Conservation (phyloP, 2,888 invertebrate genomes). For the Acleris sparsana region DNA sequence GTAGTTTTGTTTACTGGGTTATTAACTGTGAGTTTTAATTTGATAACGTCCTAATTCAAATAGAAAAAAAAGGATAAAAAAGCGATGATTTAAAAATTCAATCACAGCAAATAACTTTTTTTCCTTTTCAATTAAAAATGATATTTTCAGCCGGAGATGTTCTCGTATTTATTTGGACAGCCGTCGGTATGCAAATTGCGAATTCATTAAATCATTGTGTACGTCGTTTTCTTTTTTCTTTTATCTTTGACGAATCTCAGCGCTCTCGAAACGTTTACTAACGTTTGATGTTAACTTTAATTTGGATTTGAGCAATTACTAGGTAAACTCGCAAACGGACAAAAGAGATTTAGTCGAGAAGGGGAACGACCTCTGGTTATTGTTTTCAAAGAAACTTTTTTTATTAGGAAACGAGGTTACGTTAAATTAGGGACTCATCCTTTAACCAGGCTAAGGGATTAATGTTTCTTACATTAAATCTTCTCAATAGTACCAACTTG, state of each 20-base stretch:
- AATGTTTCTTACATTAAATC: too few relatives aligned
- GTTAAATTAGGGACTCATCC: too few relatives aligned
- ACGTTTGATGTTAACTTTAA: conserved; percentile 29
- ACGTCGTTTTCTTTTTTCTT: conserved; percentile 59
- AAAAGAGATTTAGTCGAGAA: not conserved
- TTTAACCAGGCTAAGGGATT: too few relatives aligned
- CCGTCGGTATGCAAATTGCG: conserved; percentile 78
- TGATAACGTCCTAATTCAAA: conserved; percentile 53
- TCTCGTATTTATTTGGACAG: conserved; percentile 59
- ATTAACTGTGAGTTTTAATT: not conserved
- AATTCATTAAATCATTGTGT: conserved; percentile 80
- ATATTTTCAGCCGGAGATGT: conserved; percentile 49
- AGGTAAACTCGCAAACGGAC: conserved; percentile 11
- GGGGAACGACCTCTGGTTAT: not conserved
- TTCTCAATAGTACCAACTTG: too few relatives aligned
- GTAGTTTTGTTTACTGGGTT: too few relatives aligned
- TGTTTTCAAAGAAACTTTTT: too few relatives aligned
- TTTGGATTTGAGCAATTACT: conserved; percentile 18
- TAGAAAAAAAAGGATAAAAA: conserved; percentile 33
- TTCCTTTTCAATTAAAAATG: conserved; percentile 35
- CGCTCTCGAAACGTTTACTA: conserved; percentile 41
- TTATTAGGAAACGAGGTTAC: too few relatives aligned
- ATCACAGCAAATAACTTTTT: conserved; percentile 24
- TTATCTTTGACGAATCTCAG: conserved; percentile 63
- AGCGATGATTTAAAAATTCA: conserved; percentile 19